Evolutionary conservation across 2,888 invertebrate species (phyloP).

Genomic region (Stenodera caucasica): DNA sequence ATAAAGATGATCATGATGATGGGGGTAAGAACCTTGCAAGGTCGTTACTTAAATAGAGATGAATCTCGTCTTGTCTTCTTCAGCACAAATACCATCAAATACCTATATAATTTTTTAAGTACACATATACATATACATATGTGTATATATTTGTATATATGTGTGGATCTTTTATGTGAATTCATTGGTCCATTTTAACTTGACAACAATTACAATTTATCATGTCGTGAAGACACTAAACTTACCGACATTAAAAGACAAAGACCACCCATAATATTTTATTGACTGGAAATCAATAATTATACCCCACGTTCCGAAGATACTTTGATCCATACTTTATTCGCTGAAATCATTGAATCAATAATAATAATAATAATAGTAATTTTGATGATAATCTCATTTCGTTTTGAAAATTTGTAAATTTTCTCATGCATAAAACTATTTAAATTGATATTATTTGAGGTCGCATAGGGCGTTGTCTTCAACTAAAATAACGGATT

Average conservation of each 20-base stretch:
- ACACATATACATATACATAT: too few species aligned
- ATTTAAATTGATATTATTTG: slow-evolving; percentile 30
- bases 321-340: slow-evolving; percentile 27
- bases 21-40: slow-evolving; percentile 48
- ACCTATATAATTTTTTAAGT: too few species aligned
- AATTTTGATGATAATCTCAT: background rate
- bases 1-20: slow-evolving; percentile 19
- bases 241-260: slow-evolving; percentile 15
- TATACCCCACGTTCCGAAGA: slow-evolving; percentile 39
- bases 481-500: slow-evolving; percentile 31
- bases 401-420: slow-evolving; percentile 18
- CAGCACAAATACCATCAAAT: slow-evolving; percentile 13
- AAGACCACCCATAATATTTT: slow-evolving; percentile 41
- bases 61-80: slow-evolving; percentile 26
- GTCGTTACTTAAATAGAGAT: slow-evolving; percentile 37
- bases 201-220: slow-evolving; percentile 26
- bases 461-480: slow-evolving; percentile 31
- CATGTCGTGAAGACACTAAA: slow-evolving; percentile 20
- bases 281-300: slow-evolving; percentile 42
- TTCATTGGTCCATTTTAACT: slow-evolving; percentile 11
- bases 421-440: slow-evolving; percentile 31
- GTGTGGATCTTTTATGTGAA: background rate
- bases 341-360: background rate
- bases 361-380: too few species aligned
- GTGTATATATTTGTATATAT: background rate